A percentile compares a stretch with the other conserved stretches of the same genome.
Evolutionary conservation across 1,140 invertebrate species (phyloP).

Genomic region (Caerostris extrusa): DNA sequence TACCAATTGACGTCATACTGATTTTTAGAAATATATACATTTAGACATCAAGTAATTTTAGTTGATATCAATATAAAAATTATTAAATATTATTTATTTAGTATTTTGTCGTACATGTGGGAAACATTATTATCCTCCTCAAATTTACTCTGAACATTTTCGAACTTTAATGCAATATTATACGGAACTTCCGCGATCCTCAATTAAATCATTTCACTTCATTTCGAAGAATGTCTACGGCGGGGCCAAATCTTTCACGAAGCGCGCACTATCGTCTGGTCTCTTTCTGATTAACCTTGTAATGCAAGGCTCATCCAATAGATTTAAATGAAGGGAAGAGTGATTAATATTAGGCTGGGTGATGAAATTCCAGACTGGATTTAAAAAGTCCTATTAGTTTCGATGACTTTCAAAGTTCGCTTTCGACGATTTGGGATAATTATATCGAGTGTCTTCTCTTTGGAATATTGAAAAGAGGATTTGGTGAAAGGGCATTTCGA

Average conservation of each 20-base stretch:
- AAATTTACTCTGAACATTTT: neutral
- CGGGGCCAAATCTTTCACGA: neutral
- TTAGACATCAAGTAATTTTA: too few species aligned
- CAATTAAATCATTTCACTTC: neutral
- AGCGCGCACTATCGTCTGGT: neutral
- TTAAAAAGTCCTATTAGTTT: slow-evolving; percentile 43
- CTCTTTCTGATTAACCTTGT: neutral
- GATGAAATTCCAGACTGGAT: slow-evolving; percentile 16
- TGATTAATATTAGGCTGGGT: slow-evolving; percentile 22
- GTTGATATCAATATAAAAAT: too few species aligned
- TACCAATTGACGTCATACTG: too few species aligned
- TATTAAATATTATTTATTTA: too few species aligned
- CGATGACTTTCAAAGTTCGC: neutral
- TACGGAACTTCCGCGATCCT: neutral
- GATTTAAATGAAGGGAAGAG: slow-evolving; percentile 1
- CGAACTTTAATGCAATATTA: neutral
- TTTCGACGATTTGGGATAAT: neutral
- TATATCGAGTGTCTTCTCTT: neutral
- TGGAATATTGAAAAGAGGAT: neutral
- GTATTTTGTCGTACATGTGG: too few species aligned
- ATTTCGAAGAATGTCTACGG: neutral
- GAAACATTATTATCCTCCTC: too few species aligned
- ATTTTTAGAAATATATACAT: too few species aligned
- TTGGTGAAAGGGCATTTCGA: neutral
- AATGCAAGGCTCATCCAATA: slow-evolving; percentile 9